These are phyloP conservation scores for Sipha flava DNA, from an alignment of 1,140 invertebrate species.

Conservation along the genomic window DNA sequence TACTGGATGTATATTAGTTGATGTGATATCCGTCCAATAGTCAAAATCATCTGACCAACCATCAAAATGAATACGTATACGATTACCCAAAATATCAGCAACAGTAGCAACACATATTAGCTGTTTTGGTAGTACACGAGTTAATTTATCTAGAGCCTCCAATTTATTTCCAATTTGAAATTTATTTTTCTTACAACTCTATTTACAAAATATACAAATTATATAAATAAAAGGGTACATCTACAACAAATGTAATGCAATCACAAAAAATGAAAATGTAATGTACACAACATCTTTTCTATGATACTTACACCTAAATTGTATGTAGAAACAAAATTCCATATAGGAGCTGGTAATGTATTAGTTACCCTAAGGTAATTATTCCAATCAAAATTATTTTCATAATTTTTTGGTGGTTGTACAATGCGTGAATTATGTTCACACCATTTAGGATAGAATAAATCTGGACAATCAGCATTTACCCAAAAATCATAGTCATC, in stretches of 20 bases:
- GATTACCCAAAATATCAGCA: constrained; percentile 69
- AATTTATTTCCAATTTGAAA: constrained; percentile 86
- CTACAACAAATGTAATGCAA: background rate
- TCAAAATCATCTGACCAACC: constrained; percentile 90
- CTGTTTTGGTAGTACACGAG: constrained; percentile 58
- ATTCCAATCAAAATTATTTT: constrained; percentile 71
- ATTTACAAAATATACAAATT: background rate
- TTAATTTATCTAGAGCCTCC: constrained; percentile 88
- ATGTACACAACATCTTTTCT: too few species aligned
- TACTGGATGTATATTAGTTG: constrained; percentile 87
- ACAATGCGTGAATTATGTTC: constrained; percentile 66
- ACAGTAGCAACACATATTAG: constrained; percentile 73
- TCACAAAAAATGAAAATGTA: background rate
- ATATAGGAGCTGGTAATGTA: constrained; percentile 60
- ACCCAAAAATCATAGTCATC: constrained; percentile 90
- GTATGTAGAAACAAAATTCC: background rate
- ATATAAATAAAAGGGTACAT: too few species aligned
- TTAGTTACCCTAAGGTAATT: constrained; percentile 70
- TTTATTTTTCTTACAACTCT: background rate
- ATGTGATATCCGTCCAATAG: constrained; percentile 83
- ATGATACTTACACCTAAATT: background rate
- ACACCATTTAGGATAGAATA: constrained; percentile 91
- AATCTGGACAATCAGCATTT: constrained; percentile 79
- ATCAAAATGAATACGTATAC: constrained; percentile 88
- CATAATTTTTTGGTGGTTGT: constrained; percentile 64